Base-by-base conservation (phyloP, 2,797 vertebrate species). In the Ctenopoma multispine region DNA sequence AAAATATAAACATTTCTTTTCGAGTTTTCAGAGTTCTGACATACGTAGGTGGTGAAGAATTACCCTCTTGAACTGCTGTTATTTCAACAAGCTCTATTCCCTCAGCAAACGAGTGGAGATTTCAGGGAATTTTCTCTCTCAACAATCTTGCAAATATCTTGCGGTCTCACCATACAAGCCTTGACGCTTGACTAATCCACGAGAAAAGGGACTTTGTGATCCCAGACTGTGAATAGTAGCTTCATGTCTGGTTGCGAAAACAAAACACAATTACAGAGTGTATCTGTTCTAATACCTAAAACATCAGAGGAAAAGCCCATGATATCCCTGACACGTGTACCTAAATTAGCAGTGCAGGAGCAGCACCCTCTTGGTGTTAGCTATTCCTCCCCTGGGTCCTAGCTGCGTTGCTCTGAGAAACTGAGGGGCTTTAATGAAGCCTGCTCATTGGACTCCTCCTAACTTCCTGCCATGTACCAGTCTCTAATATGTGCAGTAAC, bases 401-500 rank as follows among this genome's bases (percentile, higher is more conserved):
- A 62, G 77, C 81, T 77, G 80, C 81, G 81, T 74, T 72, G 66
- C 72, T 70, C 70, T 29, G 68, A 83, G 80, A 85, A 90, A 79
- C 69, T 65, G 81, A 84, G 85, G 84, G 57, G 79, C 85, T 86
- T 84, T 85, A 86, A 84, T 87, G 74, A 79, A 75, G 74, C 83
- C 56, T 61, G 46, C 80, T 81, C 36, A 57, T 72, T 72, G 84
- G 80, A 84, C 78, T 91, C 87, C 84, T 87, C 71, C 85, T 75
- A 62, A 81, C 87, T 89, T 93, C 92, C 92, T 91, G 90, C 76
- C 81, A 83, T 82, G 72, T 80, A 88, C 92, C 91, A 93, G 93
- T 88, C 90, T 88, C 90, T 92, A 93, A 94, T 90, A 89, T 79
- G 92, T 92, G 90, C 78, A 77, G 87, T 91, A 91, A 92, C 93